phyloP scores from a whole-genome alignment of 2,888 invertebrate genomes.

The Antheraea assamensis region DNA sequence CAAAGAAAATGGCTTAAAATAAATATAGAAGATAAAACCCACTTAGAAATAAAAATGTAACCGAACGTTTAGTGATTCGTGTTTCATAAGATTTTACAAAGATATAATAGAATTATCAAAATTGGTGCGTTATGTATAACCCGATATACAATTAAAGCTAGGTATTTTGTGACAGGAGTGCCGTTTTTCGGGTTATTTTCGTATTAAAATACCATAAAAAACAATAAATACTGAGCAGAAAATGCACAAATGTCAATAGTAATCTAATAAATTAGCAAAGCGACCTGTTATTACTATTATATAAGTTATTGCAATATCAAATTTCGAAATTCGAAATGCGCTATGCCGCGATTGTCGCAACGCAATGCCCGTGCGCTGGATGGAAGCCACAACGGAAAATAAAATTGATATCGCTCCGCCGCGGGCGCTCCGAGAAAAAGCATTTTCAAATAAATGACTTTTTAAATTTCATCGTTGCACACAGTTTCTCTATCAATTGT shows the following conservation, averaged over 20 bases:
- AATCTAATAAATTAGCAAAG: neutral
- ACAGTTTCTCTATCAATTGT: constrained; percentile 82
- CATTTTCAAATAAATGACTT: constrained; percentile 82
- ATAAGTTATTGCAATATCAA: constrained; percentile 19
- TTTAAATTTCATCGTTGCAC: constrained; percentile 83
- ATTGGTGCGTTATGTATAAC: neutral
- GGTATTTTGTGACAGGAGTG: neutral
- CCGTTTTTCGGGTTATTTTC: no score
- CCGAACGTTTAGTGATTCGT: neutral
- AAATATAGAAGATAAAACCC: constrained; percentile 56
- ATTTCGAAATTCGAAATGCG: constrained; percentile 35
- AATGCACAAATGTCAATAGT: neutral
- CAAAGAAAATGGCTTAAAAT: constrained; percentile 74
- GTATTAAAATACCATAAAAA: neutral
- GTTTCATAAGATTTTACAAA: neutral
- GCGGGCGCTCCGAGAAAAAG: constrained; percentile 79
- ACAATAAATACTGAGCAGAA: neutral
- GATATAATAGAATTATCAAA: neutral
- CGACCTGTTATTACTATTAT: constrained; percentile 3
- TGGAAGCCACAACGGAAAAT: constrained; percentile 76
- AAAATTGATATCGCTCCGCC: constrained; percentile 79
- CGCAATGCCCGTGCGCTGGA: constrained; percentile 49
- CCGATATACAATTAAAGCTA: neutral
- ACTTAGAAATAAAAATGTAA: constrained; percentile 18
- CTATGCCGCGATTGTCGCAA: constrained; percentile 47